These are phyloP conservation scores for Agonopterix arenella DNA, from an alignment of 2,888 invertebrate species.

Conservation along the genomic window DNA sequence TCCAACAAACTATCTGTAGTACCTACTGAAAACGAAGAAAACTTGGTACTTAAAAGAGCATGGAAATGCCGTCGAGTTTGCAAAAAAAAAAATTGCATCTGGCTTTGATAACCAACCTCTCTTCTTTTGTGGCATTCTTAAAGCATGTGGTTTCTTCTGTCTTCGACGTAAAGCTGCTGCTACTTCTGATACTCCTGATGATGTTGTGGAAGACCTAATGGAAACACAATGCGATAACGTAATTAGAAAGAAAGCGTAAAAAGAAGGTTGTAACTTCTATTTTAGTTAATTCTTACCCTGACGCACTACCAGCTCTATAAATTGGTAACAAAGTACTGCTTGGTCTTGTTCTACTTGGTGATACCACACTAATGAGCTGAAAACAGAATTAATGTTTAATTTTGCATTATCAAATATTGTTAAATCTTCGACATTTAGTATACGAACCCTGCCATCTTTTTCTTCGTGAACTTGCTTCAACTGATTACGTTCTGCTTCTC, in stretches of 20 bases:
- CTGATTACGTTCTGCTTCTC: constrained; percentile 65
- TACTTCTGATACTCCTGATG: constrained; percentile 64
- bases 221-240: background rate
- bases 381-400: constrained; percentile 10
- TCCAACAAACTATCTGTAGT: constrained; percentile 65
- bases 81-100: background rate
- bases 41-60: background rate
- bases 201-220: constrained; percentile 54
- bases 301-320: constrained; percentile 63
- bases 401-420: background rate
- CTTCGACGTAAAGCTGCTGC: constrained; percentile 56
- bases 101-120: constrained; percentile 32
- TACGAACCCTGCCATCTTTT: constrained; percentile 56
- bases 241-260: background rate
- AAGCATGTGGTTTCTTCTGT: constrained; percentile 61
- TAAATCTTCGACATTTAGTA: background rate
- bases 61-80: background rate
- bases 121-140: constrained; percentile 65
- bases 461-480: constrained; percentile 63
- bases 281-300: constrained; percentile 37
- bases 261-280: background rate
- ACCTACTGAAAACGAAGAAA: constrained; percentile 38
- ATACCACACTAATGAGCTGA: constrained; percentile 67
- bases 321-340: constrained; percentile 60
- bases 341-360: constrained; percentile 63